Base-by-base conservation (phyloP, 1,140 invertebrate species). In the Leguminivora glycinivorella region DNA sequence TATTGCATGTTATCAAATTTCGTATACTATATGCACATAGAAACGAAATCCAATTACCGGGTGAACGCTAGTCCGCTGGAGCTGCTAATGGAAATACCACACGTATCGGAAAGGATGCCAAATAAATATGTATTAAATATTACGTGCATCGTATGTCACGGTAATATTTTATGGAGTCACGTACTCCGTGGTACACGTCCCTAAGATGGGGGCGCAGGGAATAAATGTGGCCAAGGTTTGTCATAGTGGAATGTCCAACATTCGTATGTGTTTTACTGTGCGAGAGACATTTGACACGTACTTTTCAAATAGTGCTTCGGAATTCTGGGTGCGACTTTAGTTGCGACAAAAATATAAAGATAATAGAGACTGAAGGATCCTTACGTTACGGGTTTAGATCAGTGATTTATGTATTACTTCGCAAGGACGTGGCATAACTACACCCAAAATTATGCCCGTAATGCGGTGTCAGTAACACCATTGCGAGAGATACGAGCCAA, bases 71-170 rank as follows among this genome's bases (percentile, higher is more conserved):
- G 58, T 63, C 58, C 25, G 58, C 25, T 63, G 58, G 31, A 63
- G 58, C 58, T 19, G 58, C 26, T 63, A 63, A 63, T 63, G 58
- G 58, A 63, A 68, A 68, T 67, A 68, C 67, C 67, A 47, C 67
- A 68, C 67, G 67, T 68, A 68, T 43, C 43, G 43, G 19, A 43
- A 47, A 71, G 74, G 79, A 79, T 76, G 72, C 68, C 73, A 74
- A 79, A 85, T 84, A 85, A 85, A 85, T 85, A 85, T 85, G 80
- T 83, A 85, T 85, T 85, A 85, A 85, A 85, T 82, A 85, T 84
- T 85, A 85, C 80, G 75, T 75, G 68, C 72, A 70, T 66, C 40
- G 56, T 68, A 69, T 60, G 43, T 71, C 58, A 63, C 58, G 58
- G 58, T 63, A 26, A 63, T 63, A 63, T 63, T 63, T 63, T 63